Conservation (phyloP, 2,888 invertebrate species). For the Acrobasis suavella region DNA sequence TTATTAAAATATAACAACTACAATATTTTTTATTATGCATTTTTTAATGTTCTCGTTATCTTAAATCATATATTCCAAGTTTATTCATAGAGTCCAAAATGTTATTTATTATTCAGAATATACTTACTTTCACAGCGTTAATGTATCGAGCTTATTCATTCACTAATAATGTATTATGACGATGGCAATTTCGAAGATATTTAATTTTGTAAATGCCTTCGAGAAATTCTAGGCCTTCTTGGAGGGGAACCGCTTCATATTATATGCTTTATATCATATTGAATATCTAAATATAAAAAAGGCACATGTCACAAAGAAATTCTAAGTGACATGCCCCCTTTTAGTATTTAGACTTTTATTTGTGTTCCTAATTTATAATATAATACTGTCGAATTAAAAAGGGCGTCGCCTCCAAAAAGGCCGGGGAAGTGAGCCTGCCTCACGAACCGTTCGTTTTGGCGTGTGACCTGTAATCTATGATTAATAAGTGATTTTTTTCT, state of each 20-base stretch:
- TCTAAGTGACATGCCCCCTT: too few relatives aligned
- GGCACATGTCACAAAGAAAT: too few relatives aligned
- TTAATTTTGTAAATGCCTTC: conserved; percentile 4
- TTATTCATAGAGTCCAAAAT: too few relatives aligned
- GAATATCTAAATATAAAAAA: too few relatives aligned
- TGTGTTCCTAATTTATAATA: neutral
- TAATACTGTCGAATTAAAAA: conserved; percentile 1
- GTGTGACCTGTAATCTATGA: conserved; percentile 40
- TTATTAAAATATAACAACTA: too few relatives aligned
- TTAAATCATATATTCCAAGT: too few relatives aligned
- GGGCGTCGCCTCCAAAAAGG: conserved; percentile 39
- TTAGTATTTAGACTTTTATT: neutral
- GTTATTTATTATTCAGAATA: neutral
- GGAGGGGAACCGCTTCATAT: conserved; percentile 29
- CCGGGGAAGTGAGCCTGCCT: conserved; percentile 20
- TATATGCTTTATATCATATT: neutral
- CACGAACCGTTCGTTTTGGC: conserved; percentile 26
- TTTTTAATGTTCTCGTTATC: too few relatives aligned
- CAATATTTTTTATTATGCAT: too few relatives aligned
- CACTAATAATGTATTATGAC: conserved; percentile 14
- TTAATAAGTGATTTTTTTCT: conserved; percentile 71
- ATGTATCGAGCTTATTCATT: neutral
- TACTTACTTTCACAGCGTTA: neutral
- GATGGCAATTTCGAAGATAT: conserved; percentile 20
- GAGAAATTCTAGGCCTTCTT: conserved; percentile 32